These are phyloP conservation scores for Etheostoma cragini DNA, from an alignment of 2,113 vertebrate genomes.

Conservation along the genomic window DNA sequence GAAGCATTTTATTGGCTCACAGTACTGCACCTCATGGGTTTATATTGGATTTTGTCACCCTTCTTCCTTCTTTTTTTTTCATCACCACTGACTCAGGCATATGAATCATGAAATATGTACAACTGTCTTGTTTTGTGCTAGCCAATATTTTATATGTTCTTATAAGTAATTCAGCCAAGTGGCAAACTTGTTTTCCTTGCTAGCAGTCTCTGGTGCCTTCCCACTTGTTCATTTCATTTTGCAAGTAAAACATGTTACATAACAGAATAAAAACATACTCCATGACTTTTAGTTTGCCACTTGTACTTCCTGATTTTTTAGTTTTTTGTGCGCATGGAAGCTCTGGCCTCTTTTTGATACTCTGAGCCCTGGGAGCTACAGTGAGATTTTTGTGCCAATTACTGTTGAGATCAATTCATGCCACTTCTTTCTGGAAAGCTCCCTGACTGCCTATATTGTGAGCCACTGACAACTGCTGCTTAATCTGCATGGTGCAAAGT, in stretches of 20 bases:
- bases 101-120: slow-evolving; percentile 5
- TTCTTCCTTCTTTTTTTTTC: background rate
- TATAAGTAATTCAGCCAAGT: slow-evolving; percentile 6
- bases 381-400: slow-evolving; percentile 30
- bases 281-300: background rate
- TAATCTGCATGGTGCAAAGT: slow-evolving; percentile 41
- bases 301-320: slow-evolving; percentile 8
- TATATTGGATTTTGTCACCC: background rate
- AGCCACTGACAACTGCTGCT: slow-evolving; percentile 19
- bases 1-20: background rate
- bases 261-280: slow-evolving; percentile 8
- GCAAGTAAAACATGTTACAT: slow-evolving; percentile 26
- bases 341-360: slow-evolving; percentile 11
- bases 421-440: slow-evolving; percentile 29
- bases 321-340: slow-evolving; percentile 11
- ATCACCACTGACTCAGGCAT: background rate
- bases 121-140: background rate
- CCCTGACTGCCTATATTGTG: slow-evolving; percentile 27
- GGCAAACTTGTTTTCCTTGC: slow-evolving; percentile 11
- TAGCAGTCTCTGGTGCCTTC: slow-evolving; percentile 19
- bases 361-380: slow-evolving; percentile 10
- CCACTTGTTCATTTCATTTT: slow-evolving; percentile 44
- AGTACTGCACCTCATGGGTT: background rate
- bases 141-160: background rate
- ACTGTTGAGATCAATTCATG: slow-evolving; percentile 39